A percentile compares a stretch with the other conserved stretches of the same genome.
phyloP scores from a whole-genome alignment of 1,140 invertebrate genomes.

The Caerostris extrusa region DNA sequence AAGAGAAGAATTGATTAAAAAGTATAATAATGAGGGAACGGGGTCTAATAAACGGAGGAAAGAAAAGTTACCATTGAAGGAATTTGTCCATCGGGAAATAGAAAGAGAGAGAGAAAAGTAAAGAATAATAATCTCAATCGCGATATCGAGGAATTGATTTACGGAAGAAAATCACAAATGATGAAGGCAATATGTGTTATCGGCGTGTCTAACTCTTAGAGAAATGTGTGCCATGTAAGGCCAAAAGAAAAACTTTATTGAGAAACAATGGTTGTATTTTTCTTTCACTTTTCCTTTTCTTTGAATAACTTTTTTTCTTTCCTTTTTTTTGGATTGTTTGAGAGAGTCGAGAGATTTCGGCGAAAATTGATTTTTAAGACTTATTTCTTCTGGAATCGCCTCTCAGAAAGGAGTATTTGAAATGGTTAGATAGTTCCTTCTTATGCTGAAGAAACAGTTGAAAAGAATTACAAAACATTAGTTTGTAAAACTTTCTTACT shows the following conservation, averaged over 20 bases:
- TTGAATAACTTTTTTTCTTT: slow-evolving; percentile 53
- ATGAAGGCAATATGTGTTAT: slow-evolving; percentile 77
- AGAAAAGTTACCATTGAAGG: slow-evolving; percentile 17
- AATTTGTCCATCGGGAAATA: slow-evolving; percentile 50
- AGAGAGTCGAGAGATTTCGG: slow-evolving; percentile 47
- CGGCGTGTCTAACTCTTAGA: slow-evolving; percentile 65
- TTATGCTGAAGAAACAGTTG: too few species aligned
- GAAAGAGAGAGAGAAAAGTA: slow-evolving; percentile 16
- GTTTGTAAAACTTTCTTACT: too few species aligned
- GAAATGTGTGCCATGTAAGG: slow-evolving; percentile 52
- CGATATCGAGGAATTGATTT: slow-evolving; percentile 75
- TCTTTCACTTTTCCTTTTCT: background rate
- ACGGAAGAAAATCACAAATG: slow-evolving; percentile 72
- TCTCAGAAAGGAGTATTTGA: background rate
- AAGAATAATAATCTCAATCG: slow-evolving; percentile 64
- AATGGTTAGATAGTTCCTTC: background rate
- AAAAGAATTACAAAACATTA: too few species aligned
- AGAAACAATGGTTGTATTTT: slow-evolving; percentile 71
- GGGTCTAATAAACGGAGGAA: slow-evolving; percentile 65
- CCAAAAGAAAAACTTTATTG: slow-evolving; percentile 72
- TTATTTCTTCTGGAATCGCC: background rate
- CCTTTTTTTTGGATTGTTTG: slow-evolving; percentile 26
- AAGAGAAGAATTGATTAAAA: slow-evolving; percentile 73
- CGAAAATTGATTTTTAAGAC: slow-evolving; percentile 74
- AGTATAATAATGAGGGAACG: slow-evolving; percentile 75